Evolutionary conservation across 1,140 invertebrate genomes (phyloP).

Genomic region (Drosophila kepulauana): DNA sequence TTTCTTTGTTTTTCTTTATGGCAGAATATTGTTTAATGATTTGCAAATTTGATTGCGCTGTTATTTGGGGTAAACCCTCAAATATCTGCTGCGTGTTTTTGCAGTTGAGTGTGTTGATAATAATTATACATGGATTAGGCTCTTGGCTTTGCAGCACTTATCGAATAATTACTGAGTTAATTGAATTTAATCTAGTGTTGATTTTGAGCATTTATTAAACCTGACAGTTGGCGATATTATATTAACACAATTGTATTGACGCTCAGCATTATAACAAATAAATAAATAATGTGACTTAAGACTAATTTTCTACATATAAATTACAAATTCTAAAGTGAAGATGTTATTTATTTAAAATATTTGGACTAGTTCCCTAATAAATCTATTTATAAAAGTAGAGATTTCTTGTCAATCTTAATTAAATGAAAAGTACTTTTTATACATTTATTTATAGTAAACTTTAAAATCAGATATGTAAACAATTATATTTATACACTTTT

Average conservation of each 20-base stretch:
- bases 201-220: background rate
- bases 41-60: conserved; percentile 59
- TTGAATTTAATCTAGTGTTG: conserved; percentile 8
- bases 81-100: background rate
- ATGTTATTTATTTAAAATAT: too few species aligned
- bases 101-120: background rate
- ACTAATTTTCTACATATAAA: too few species aligned
- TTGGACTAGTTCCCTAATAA: too few species aligned
- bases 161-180: conserved; percentile 1
- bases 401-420: too few species aligned
- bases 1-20: conserved; percentile 3
- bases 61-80: conserved; percentile 26
- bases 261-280: too few species aligned
- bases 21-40: conserved; percentile 59
- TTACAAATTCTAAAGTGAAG: too few species aligned
- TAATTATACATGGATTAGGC: conserved; percentile 14
- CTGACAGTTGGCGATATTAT: background rate
- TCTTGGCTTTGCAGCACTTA: conserved; percentile 9
- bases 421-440: too few species aligned
- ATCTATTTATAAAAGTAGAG: too few species aligned
- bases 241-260: background rate
- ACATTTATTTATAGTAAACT: too few species aligned
- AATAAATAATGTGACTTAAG: too few species aligned
- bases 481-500: too few species aligned
- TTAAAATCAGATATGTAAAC: too few species aligned